phyloP scores from a whole-genome alignment of 1,140 invertebrate genomes.

The Zaprionus nigranus region DNA sequence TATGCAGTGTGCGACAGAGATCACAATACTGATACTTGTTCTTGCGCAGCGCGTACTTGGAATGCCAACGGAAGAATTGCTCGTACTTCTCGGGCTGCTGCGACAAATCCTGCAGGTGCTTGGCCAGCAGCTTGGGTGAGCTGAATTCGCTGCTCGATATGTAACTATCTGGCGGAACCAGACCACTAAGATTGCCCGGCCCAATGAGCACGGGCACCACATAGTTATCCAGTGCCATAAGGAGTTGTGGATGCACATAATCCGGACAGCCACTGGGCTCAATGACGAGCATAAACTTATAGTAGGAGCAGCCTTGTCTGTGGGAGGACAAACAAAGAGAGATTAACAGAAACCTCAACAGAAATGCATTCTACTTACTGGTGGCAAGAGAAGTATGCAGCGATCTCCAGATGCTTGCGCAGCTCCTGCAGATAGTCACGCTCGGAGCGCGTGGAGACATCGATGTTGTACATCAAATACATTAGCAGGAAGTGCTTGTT shows the following conservation, averaged over 20 bases:
- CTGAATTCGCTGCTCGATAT: conserved; percentile 42
- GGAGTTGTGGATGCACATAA: conserved; percentile 52
- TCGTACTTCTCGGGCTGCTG: conserved; percentile 14
- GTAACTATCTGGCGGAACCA: conserved; percentile 44
- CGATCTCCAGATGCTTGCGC: conserved; percentile 31
- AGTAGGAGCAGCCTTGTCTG: conserved; percentile 41
- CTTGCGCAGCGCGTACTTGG: conserved; percentile 39
- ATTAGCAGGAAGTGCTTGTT: conserved; percentile 20
- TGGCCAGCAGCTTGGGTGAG: conserved; percentile 25
- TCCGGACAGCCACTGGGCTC: conserved; percentile 55
- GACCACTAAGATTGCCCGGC: conserved; percentile 36
- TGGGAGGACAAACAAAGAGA: too few species aligned
- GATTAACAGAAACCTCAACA: neutral
- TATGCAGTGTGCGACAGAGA: conserved; percentile 39
- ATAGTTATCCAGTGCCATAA: conserved; percentile 33
- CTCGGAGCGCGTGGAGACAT: conserved; percentile 21
- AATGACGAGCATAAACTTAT: conserved; percentile 63
- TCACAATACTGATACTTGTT: conserved; percentile 40
- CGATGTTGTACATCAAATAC: conserved; percentile 52
- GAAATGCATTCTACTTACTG: conserved; percentile 25
- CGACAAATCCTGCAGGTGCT: conserved; percentile 19
- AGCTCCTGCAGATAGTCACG: conserved; percentile 50
- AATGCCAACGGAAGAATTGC: conserved; percentile 57
- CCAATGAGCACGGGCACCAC: conserved; percentile 61
- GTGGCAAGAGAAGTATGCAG: conserved; percentile 27